Evolutionary conservation across 2,797 vertebrate genomes (phyloP).

Genomic region (Ciconia nigra): DNA sequence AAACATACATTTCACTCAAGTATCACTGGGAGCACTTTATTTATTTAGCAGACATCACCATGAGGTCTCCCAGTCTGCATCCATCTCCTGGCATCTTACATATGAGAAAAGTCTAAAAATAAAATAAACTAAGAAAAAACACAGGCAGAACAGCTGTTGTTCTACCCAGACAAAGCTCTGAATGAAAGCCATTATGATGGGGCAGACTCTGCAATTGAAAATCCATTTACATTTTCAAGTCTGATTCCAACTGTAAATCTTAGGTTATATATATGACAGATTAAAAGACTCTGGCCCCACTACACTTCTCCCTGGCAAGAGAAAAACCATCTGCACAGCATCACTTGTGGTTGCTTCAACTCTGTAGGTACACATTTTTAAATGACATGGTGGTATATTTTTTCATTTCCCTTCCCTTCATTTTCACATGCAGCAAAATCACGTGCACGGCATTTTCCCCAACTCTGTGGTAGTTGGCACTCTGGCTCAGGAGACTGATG

Average conservation of each 20-base stretch:
- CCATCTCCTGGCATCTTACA: conserved; percentile 13
- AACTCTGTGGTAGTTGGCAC: neutral
- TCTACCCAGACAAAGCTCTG: conserved; percentile 32
- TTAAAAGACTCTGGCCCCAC: conserved; percentile 19
- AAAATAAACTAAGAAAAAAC: neutral
- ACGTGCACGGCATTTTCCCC: neutral
- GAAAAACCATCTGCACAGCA: conserved; percentile 28
- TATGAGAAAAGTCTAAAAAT: conserved; percentile 33
- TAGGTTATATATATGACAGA: conserved; percentile 22
- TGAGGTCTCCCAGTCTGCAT: rapidly evolving
- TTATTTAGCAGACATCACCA: conserved; percentile 2
- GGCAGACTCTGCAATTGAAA: conserved; percentile 36
- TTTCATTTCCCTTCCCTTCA: conserved; percentile 36
- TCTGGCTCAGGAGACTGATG: neutral
- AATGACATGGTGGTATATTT: conserved; percentile 1
- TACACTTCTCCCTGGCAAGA: neutral
- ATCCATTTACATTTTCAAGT: conserved; percentile 41
- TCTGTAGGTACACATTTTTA: conserved; percentile 32
- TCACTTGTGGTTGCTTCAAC: conserved; percentile 30
- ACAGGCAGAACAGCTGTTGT: conserved; percentile 32
- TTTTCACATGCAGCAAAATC: conserved; percentile 13
- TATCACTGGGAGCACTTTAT: neutral
- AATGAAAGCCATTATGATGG: neutral
- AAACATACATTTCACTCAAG: neutral
- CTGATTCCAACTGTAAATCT: conserved; percentile 8